Conservation (phyloP, 2,797 vertebrate species). For the Microhierax caerulescens region DNA sequence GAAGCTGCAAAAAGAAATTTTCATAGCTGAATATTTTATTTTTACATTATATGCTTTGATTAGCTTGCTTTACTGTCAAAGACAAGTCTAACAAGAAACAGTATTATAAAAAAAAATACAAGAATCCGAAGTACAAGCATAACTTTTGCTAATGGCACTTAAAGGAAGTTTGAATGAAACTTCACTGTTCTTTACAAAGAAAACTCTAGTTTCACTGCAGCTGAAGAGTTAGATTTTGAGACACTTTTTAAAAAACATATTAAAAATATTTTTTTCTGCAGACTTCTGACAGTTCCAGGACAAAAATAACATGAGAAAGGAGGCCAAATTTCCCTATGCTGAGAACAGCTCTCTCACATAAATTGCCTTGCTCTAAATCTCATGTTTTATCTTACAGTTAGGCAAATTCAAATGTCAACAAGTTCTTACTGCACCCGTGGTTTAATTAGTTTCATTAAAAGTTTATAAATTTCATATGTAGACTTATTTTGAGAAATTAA, state of each 20-base stretch:
- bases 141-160: neutral
- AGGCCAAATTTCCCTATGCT: neutral
- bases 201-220: neutral
- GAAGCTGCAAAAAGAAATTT: neutral
- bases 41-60: neutral
- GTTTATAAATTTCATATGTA: neutral
- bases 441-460: neutral
- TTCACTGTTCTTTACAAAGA: neutral
- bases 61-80: neutral
- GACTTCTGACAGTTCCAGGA: neutral
- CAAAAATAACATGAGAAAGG: neutral
- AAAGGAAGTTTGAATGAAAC: neutral
- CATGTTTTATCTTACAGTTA: neutral
- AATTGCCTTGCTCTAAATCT: neutral
- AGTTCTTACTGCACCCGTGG: neutral
- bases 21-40: neutral
- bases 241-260: neutral
- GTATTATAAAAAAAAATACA: neutral
- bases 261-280: neutral
- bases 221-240: neutral
- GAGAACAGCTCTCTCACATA: neutral
- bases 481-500: neutral
- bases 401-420: neutral
- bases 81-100: neutral
- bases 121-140: neutral